Percentiles rank a stretch among this genome's conserved stretches.
These are phyloP conservation scores for Daboia siamensis DNA, from an alignment of 2,113 vertebrate species.

Conservation along the genomic window DNA sequence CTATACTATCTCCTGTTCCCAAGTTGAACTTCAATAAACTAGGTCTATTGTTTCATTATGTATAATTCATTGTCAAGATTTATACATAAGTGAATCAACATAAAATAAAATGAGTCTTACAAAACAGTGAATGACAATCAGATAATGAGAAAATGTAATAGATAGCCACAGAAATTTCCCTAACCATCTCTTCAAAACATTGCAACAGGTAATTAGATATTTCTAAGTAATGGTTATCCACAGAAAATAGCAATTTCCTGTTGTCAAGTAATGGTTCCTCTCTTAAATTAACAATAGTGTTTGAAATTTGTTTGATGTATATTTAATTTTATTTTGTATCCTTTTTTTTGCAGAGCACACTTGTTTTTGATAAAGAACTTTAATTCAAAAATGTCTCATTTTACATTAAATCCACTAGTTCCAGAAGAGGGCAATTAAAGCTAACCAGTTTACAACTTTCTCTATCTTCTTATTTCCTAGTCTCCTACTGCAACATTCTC, in stretches of 20 bases:
- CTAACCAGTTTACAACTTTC: neutral
- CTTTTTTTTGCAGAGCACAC: neutral
- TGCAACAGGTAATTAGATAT: neutral
- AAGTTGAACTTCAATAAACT: neutral
- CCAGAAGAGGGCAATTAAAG: constrained; percentile 18
- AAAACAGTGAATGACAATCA: neutral
- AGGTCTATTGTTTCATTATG: neutral
- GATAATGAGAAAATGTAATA: constrained; percentile 1
- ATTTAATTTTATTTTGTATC: constrained; percentile 31
- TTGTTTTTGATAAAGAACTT: neutral
- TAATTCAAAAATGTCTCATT: constrained; percentile 34
- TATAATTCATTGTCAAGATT: neutral
- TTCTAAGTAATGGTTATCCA: constrained; percentile 14
- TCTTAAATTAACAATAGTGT: constrained; percentile 16
- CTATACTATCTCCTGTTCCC: neutral
- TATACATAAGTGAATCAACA: constrained; percentile 6
- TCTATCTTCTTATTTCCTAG: neutral
- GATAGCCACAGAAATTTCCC: neutral
- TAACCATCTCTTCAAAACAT: neutral
- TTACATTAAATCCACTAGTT: constrained; percentile 20
- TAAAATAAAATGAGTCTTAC: neutral
- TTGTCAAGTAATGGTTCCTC: constrained; percentile 28
- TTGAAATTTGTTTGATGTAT: constrained; percentile 27
- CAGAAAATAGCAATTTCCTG: neutral
- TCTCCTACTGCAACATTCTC: fast-evolving